Conservation (phyloP, 2,113 vertebrate genomes). For the Beaufortia kweichowensis region DNA sequence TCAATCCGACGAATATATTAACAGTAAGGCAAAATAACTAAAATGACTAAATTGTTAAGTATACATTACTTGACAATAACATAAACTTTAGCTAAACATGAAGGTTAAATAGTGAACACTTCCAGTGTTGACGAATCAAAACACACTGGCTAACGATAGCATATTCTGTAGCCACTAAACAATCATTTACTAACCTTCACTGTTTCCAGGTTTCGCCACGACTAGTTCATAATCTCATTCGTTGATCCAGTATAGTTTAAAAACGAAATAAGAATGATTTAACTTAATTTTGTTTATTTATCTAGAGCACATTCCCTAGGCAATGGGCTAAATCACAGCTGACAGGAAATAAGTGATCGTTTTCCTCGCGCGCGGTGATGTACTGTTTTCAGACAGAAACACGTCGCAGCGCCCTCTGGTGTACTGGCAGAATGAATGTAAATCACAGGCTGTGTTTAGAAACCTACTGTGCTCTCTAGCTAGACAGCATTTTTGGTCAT, state of each 20-base stretch:
- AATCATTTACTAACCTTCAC: constrained; percentile 13
- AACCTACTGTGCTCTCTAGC: background rate
- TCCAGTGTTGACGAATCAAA: background rate
- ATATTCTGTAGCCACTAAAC: background rate
- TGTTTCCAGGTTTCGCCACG: constrained; percentile 2
- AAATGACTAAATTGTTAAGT: too few species aligned
- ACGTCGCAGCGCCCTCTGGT: constrained; percentile 26
- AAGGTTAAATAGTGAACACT: background rate
- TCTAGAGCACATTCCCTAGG: background rate
- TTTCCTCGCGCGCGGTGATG: background rate
- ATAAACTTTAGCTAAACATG: too few species aligned
- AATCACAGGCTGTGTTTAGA: background rate
- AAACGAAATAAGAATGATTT: background rate
- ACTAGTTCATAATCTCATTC: constrained; percentile 16
- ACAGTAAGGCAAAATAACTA: too few species aligned
- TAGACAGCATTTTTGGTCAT: background rate
- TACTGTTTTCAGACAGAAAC: background rate
- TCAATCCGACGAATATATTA: too few species aligned
- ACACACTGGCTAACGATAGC: constrained; percentile 12
- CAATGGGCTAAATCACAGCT: background rate
- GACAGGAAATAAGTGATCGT: background rate
- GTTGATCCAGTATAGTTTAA: background rate
- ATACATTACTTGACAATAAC: too few species aligned
- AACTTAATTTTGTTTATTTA: background rate
- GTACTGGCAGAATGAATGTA: background rate